phyloP scores from a whole-genome alignment of 1,140 invertebrate species.

The Eueides isabella region DNA sequence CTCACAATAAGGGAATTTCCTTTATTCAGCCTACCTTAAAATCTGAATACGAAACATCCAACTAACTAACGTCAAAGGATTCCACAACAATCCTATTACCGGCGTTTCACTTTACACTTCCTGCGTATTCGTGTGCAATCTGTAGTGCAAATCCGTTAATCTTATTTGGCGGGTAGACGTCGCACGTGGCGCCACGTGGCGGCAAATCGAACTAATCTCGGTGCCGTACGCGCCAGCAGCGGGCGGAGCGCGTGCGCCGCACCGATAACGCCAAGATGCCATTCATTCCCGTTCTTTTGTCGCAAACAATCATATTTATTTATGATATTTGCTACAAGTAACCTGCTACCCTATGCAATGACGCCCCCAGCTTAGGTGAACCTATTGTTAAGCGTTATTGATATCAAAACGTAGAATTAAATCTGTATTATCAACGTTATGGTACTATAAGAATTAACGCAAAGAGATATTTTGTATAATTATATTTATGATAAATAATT shows the following conservation, averaged over 20 bases:
- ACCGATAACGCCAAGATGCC: conserved; percentile 78
- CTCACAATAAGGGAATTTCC: not conserved
- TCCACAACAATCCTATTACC: conserved; percentile 76
- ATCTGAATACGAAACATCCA: not conserved
- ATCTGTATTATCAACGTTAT: not conserved
- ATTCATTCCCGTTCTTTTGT: conserved; percentile 81
- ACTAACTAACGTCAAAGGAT: conserved; percentile 20
- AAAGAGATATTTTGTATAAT: not conserved
- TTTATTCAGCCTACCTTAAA: not conserved
- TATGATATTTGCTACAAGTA: conserved; percentile 78
- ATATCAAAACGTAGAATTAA: conserved; percentile 16
- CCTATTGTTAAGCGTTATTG: conserved; percentile 20
- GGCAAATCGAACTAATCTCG: conserved; percentile 78
- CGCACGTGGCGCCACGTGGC: conserved; percentile 79
- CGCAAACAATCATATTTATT: conserved; percentile 80
- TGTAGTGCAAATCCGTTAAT: conserved; percentile 82
- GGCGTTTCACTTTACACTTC: conserved; percentile 80
- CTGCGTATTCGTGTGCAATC: conserved; percentile 80
- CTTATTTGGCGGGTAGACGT: conserved; percentile 76
- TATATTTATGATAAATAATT: not conserved
- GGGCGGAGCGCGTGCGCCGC: conserved; percentile 72
- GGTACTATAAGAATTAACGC: not conserved
- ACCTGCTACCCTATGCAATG: conserved; percentile 70
- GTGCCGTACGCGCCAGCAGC: conserved; percentile 71
- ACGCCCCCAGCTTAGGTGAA: conserved; percentile 49